Evolutionary conservation across 2,113 vertebrate genomes (phyloP).

Genomic region (Sylvicapra grimmia): DNA sequence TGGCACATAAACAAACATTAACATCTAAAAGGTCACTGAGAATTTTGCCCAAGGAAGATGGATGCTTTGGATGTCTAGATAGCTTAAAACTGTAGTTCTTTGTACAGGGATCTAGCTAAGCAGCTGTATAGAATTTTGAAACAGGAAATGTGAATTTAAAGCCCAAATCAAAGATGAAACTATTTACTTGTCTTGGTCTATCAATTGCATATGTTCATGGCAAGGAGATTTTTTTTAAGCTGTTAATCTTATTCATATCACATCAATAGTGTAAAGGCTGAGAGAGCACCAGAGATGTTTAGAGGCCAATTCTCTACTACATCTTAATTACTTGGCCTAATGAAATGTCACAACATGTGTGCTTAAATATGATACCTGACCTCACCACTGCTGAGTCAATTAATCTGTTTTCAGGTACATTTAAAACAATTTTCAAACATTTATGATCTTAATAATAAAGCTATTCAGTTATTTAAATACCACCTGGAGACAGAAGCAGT

Average conservation of each 20-base stretch:
- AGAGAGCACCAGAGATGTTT: background rate
- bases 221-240: background rate
- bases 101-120: constrained; percentile 22
- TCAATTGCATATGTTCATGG: constrained; percentile 34
- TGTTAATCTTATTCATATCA: constrained; percentile 48
- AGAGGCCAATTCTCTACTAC: background rate
- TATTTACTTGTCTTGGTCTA: constrained; percentile 41
- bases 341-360: background rate
- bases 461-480: background rate
- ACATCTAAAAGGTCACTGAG: background rate
- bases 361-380: background rate
- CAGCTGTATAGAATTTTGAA: background rate
- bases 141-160: constrained; percentile 21
- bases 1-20: background rate
- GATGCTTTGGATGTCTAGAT: background rate
- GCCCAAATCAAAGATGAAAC: constrained; percentile 47
- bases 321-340: constrained; percentile 20
- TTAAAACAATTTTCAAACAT: constrained; percentile 32
- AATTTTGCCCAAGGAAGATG: background rate
- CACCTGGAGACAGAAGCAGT: background rate
- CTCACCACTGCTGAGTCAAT: background rate
- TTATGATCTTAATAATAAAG: background rate
- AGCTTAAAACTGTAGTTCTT: constrained; percentile 21
- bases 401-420: constrained; percentile 34
- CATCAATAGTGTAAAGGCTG: background rate